Percentiles rank a stretch among this genome's conserved stretches.
phyloP scores from a whole-genome alignment of 2,113 vertebrate genomes.

The Eretmochelys imbricata region DNA sequence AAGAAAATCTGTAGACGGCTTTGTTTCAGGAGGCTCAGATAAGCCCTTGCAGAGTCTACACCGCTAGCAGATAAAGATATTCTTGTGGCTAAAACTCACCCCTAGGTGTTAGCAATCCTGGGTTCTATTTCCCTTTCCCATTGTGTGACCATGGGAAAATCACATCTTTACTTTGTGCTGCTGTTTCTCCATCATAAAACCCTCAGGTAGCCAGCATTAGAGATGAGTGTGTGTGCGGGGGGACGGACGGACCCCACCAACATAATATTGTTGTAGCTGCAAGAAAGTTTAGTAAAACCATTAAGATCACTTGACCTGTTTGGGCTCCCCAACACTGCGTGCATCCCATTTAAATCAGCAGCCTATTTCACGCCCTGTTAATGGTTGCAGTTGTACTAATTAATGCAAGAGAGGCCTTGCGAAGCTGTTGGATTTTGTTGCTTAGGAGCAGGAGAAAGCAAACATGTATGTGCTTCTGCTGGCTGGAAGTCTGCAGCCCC shows the following conservation, averaged over 20 bases:
- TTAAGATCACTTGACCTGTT: neutral
- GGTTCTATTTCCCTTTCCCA: neutral
- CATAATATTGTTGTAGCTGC: neutral
- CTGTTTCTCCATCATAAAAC: neutral
- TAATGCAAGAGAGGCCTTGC: neutral
- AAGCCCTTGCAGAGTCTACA: neutral
- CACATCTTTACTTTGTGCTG: fast-evolving
- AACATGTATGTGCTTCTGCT: neutral
- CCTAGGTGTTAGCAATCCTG: neutral
- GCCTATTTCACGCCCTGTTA: neutral
- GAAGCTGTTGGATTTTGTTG: neutral
- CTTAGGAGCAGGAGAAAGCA: neutral
- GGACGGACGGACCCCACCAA: neutral
- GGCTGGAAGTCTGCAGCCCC: neutral
- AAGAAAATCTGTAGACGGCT: neutral
- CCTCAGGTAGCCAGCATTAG: neutral
- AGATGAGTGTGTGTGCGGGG: neutral
- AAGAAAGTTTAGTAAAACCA: neutral
- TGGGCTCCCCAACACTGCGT: neutral
- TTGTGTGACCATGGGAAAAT: neutral
- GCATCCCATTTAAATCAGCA: constrained; percentile 1
- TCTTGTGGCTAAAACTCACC: neutral
- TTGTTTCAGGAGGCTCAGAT: neutral
- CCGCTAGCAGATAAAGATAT: neutral
- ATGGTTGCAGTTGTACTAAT: neutral